These are phyloP conservation scores for Cremastinae sp. DNA, from an alignment of 2,888 invertebrate genomes.

Conservation along the genomic window DNA sequence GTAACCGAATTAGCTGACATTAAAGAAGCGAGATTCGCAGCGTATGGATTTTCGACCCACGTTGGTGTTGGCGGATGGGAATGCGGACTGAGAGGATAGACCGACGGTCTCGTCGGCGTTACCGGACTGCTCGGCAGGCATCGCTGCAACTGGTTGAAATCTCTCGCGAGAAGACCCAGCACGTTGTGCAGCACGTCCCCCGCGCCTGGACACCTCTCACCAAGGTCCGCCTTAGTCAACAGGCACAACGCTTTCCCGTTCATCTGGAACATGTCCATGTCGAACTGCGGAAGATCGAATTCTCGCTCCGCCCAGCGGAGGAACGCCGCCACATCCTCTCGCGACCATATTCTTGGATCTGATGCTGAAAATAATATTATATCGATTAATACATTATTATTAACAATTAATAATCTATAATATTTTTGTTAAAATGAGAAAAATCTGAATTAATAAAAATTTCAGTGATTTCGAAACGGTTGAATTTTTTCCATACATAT, in stretches of 20 bases:
- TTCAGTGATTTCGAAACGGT: too few species aligned
- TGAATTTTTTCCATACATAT: too few species aligned
- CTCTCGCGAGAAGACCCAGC: slow-evolving; percentile 91
- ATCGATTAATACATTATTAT: not conserved
- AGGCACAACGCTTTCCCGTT: slow-evolving; percentile 97
- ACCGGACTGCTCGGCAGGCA: slow-evolving; percentile 91
- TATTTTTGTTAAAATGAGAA: not conserved
- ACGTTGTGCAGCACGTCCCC: slow-evolving; percentile 97
- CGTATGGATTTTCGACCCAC: slow-evolving; percentile 83
- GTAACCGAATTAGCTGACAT: slow-evolving; percentile 93
- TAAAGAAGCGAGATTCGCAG: slow-evolving; percentile 86
- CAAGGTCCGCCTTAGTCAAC: slow-evolving; percentile 93
- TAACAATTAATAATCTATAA: not conserved
- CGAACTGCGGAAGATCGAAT: slow-evolving; percentile 94
- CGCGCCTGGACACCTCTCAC: slow-evolving; percentile 94
- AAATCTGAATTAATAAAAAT: too few species aligned
- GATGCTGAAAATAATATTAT: slow-evolving; percentile 81
- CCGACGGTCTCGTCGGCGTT: slow-evolving; percentile 88
- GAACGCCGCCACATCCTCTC: slow-evolving; percentile 93
- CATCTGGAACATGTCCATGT: slow-evolving; percentile 97
- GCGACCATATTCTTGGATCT: slow-evolving; percentile 94
- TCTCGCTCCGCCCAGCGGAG: slow-evolving; percentile 95
- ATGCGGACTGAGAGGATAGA: slow-evolving; percentile 89
- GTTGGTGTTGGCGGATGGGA: slow-evolving; percentile 91
- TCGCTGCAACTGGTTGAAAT: slow-evolving; percentile 89